phyloP scores from a whole-genome alignment of 1,140 invertebrate genomes.

The Maconellicoccus hirsutus region DNA sequence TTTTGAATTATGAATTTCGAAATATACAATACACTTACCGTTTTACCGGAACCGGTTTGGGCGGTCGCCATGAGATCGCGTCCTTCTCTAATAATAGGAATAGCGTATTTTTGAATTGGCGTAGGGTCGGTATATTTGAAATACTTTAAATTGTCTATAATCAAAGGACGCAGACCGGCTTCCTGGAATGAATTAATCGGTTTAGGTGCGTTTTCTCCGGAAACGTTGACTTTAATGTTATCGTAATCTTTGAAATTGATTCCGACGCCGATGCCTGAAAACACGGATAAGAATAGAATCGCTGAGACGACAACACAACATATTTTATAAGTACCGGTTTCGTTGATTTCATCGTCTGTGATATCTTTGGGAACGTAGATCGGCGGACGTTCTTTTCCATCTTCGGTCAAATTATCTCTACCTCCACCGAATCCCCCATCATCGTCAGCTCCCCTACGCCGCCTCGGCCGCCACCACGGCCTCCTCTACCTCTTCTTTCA shows the following conservation, averaged over 20 bases:
- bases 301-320: background rate
- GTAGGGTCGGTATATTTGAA: constrained; percentile 78
- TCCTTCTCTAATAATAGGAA: constrained; percentile 65
- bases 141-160: constrained; percentile 66
- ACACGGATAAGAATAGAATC: constrained; percentile 30
- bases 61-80: constrained; percentile 94
- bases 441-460: background rate
- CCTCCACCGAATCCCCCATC: too few relatives aligned
- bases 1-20: background rate
- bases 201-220: constrained; percentile 50
- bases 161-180: constrained; percentile 48
- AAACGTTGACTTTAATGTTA: constrained; percentile 37
- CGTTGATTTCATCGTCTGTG: constrained; percentile 53
- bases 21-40: constrained; percentile 36
- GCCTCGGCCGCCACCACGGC: background rate
- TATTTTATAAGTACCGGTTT: constrained; percentile 40
- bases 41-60: constrained; percentile 96
- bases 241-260: constrained; percentile 62
- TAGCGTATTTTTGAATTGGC: constrained; percentile 81
- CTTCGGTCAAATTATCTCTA: background rate
- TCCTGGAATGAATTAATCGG: constrained; percentile 57
- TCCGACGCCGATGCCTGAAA: constrained; percentile 51
- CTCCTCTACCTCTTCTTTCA: background rate
- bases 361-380: constrained; percentile 71
- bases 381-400: constrained; percentile 11